Conservation (phyloP, 2,113 vertebrate species). For the Pseudonaja textilis region DNA sequence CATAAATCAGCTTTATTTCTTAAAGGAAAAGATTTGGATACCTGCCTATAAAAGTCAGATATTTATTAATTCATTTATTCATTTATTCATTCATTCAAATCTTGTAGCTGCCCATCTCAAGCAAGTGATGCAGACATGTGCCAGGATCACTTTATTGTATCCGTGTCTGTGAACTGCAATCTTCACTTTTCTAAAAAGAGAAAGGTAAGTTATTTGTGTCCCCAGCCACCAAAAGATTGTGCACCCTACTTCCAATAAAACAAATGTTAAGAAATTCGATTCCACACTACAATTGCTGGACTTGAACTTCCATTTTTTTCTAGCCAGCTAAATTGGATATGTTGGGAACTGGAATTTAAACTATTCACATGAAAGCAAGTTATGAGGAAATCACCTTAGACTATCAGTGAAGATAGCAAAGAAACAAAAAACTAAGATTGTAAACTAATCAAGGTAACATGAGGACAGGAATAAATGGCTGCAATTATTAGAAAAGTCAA, state of each 20-base stretch:
- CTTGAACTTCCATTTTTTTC: neutral
- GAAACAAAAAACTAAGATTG: neutral
- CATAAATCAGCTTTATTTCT: neutral
- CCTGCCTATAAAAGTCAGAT: neutral
- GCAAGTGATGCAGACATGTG: neutral
- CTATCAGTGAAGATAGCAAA: neutral
- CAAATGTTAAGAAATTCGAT: neutral
- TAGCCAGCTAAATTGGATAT: neutral
- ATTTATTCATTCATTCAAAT: neutral
- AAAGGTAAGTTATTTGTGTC: neutral
- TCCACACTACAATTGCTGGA: neutral
- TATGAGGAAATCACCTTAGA: neutral
- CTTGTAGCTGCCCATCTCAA: neutral
- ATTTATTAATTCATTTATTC: neutral
- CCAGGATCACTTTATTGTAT: neutral
- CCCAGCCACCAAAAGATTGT: neutral
- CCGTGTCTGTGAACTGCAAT: neutral
- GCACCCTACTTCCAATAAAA: neutral
- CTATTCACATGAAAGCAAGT: neutral
- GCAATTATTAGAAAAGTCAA: neutral
- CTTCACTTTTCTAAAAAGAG: neutral
- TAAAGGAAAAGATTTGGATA: neutral
- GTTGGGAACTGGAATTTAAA: neutral
- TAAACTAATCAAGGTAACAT: neutral
- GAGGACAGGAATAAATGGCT: neutral